Base-by-base conservation (phyloP, 1,140 invertebrate genomes). In the Caenorhabditis tropicalis region DNA sequence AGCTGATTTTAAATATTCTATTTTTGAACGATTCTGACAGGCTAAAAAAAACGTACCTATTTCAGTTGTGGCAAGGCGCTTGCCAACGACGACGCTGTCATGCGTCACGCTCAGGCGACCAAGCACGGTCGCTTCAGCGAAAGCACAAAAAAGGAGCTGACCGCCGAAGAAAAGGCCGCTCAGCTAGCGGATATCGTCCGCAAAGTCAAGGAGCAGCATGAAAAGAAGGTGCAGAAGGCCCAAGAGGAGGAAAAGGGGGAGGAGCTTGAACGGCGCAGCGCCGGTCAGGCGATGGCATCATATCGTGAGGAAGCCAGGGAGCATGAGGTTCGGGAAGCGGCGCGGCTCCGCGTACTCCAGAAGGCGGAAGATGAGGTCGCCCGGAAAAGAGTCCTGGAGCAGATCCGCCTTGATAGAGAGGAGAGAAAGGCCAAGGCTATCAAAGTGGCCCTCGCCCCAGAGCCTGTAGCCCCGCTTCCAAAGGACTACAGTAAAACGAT, bases 31-130 rank as follows among this genome's bases (percentile, higher is more conserved):
- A 16, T 1, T 1, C 12, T 1, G 6, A 0, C 7, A n/a, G 29
- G 29, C n/a, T 10, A 12, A 9, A 21, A 10, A 12, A 15, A 10
- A 12, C 43, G 21, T 1, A 82, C 27, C 85, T 43, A 49, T 87
- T 90, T 80, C 85, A 94, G 96, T 79, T 98, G 96, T 92, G 94
- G 94, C 15, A 96, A 96, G 92, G 91, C 96, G 31, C 94, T 97
- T 82, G 94, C 93, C 89, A 93, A 93, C 88, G 94, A 94, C 86
- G 91, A 94, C 21, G 95, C 96, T 91, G 94, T 96, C 27, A 95
- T 97, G 91, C 96, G 94, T 88, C 96, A 98, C 93, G 96, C 96
- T 4, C 94, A 95, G 1, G 96, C 96, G 92, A 95, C 95, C 5
- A 95, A 94, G 70, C 96, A 98, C 92, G 94, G 94, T 86, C 95